Evolutionary conservation across 2,888 invertebrate genomes (phyloP).

Genomic region (Eupithecia inturbata): DNA sequence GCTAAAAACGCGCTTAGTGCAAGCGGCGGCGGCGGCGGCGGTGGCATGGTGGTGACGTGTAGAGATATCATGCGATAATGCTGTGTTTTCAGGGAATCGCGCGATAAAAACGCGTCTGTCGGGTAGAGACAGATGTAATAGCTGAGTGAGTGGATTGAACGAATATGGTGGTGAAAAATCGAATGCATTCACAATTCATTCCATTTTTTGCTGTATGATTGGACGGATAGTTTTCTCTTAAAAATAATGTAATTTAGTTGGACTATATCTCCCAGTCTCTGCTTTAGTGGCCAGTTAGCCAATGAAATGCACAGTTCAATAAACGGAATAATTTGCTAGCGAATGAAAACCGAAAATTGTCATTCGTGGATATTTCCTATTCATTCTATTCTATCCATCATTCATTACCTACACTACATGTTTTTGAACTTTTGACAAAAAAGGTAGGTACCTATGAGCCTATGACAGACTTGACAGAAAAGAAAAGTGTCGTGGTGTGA

Average conservation of each 20-base stretch:
- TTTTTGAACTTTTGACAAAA: background rate
- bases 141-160: too few relatives aligned
- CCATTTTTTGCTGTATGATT: background rate
- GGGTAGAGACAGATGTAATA: too few relatives aligned
- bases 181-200: too few relatives aligned
- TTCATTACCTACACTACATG: too few relatives aligned
- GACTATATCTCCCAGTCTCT: background rate
- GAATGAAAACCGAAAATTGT: background rate
- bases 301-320: background rate
- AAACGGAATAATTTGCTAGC: background rate
- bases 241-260: background rate
- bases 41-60: too few relatives aligned
- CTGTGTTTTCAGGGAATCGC: too few relatives aligned
- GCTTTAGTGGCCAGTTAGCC: background rate
- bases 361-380: background rate
- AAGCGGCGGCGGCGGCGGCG: too few relatives aligned
- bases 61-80: too few relatives aligned
- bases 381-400: background rate
- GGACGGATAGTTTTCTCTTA: background rate
- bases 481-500: slow-evolving; percentile 11
- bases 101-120: too few relatives aligned
- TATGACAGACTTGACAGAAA: background rate
- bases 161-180: too few relatives aligned
- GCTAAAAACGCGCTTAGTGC: too few relatives aligned
- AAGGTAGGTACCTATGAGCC: too few relatives aligned